Conservation (phyloP, 2,797 vertebrate genomes). For the Spondyliosoma cantharus region DNA sequence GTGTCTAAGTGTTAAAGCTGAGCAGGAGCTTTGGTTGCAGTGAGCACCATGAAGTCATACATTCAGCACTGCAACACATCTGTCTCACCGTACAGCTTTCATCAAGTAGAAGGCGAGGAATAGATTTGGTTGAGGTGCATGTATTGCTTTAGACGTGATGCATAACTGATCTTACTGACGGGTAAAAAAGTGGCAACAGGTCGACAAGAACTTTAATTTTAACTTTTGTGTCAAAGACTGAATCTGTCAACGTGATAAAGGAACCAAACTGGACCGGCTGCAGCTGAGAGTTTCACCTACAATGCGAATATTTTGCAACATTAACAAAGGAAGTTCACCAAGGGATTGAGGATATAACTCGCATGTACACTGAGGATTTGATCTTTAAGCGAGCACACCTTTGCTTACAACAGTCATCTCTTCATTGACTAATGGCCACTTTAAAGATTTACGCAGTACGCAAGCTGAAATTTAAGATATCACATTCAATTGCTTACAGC, state of each 20-base stretch:
- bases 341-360: neutral
- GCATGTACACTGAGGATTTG: neutral
- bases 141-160: constrained; percentile 73
- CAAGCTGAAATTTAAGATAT: constrained; percentile 31
- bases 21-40: constrained; percentile 61
- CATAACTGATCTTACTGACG: constrained; percentile 38
- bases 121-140: constrained; percentile 60
- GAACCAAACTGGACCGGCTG: constrained; percentile 47
- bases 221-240: constrained; percentile 50
- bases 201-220: constrained; percentile 55
- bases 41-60: constrained; percentile 76
- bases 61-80: constrained; percentile 63
- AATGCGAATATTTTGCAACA: constrained; percentile 43
- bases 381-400: neutral
- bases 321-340: constrained; percentile 1
- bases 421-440: constrained; percentile 21
- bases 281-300: constrained; percentile 33
- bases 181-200: constrained; percentile 39
- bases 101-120: constrained; percentile 9
- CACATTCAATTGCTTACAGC: constrained; percentile 49
- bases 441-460: constrained; percentile 24
- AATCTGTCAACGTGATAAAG: constrained; percentile 69
- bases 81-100: constrained; percentile 20
- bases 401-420: constrained; percentile 10
- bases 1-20: constrained; percentile 51